Conservation (phyloP, 1,140 invertebrate genomes). For the Samia ricini region DNA sequence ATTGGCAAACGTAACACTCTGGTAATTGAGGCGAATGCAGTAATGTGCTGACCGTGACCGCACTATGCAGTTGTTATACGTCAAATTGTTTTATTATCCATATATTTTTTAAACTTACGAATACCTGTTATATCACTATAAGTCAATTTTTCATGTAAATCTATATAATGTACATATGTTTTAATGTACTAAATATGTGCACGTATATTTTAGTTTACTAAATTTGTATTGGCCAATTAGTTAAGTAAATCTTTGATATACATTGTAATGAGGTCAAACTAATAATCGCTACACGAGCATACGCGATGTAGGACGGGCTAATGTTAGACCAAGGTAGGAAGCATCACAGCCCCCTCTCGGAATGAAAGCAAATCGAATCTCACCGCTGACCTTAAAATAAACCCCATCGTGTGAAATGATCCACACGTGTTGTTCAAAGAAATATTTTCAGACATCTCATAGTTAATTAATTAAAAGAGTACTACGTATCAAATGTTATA, state of each 20-base stretch:
- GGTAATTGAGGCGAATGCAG: conserved; percentile 10
- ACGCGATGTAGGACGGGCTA: conserved; percentile 66
- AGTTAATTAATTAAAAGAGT: no score
- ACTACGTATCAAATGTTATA: no score
- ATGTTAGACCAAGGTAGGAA: conserved; percentile 55
- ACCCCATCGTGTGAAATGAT: conserved; percentile 2
- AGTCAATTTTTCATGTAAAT: no score
- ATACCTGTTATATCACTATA: background rate
- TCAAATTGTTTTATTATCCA: background rate
- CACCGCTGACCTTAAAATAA: conserved; percentile 15
- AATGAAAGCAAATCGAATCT: conserved; percentile 41
- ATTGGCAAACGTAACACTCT: conserved; percentile 13
- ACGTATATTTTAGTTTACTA: no score
- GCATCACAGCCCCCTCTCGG: conserved; percentile 41
- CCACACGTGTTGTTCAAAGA: background rate
- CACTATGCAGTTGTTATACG: conserved; percentile 9
- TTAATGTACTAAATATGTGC: no score
- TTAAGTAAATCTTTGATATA: conserved; percentile 22
- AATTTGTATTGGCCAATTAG: no score
- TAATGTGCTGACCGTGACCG: conserved; percentile 19
- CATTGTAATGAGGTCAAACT: conserved; percentile 63
- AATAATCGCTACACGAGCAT: conserved; percentile 51
- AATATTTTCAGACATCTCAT: background rate
- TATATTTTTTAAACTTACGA: background rate
- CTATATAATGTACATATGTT: no score